phyloP scores from a whole-genome alignment of 2,113 vertebrate species.

The Epinephelus lanceolatus region DNA sequence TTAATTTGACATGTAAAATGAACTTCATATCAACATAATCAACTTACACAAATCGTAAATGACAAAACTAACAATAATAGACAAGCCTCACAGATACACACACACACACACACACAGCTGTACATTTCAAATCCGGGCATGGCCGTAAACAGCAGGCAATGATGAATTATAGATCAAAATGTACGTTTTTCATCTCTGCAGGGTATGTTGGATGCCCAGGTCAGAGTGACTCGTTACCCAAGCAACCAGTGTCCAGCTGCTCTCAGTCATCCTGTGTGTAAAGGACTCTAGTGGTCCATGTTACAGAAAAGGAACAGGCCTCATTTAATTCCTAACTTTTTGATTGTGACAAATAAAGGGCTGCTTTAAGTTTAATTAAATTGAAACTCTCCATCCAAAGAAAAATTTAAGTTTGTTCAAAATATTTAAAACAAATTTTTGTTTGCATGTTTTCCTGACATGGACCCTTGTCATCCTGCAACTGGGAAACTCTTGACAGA shows the following conservation, averaged over 20 bases:
- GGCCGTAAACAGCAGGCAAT: background rate
- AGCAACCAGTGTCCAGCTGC: background rate
- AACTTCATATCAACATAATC: background rate
- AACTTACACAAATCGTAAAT: background rate
- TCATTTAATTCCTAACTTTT: background rate
- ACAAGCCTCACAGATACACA: background rate
- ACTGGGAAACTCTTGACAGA: too few relatives aligned
- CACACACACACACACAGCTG: background rate
- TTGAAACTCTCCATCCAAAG: background rate
- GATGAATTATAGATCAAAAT: slow-evolving; percentile 39
- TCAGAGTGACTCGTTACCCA: background rate
- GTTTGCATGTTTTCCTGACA: too few relatives aligned
- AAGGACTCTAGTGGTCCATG: background rate
- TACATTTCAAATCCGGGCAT: background rate
- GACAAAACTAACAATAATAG: background rate
- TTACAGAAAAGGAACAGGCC: background rate
- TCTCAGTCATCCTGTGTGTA: background rate
- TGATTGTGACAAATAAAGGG: background rate
- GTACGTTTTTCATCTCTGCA: slow-evolving; percentile 10
- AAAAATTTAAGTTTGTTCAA: background rate
- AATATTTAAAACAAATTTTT: background rate
- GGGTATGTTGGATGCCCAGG: slow-evolving; percentile 12
- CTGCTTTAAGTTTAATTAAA: background rate
- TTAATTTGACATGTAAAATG: background rate
- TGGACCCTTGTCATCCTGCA: too few relatives aligned